Evolutionary conservation across 2,113 vertebrate species (phyloP).

Genomic region (Zosterops pallidus): DNA sequence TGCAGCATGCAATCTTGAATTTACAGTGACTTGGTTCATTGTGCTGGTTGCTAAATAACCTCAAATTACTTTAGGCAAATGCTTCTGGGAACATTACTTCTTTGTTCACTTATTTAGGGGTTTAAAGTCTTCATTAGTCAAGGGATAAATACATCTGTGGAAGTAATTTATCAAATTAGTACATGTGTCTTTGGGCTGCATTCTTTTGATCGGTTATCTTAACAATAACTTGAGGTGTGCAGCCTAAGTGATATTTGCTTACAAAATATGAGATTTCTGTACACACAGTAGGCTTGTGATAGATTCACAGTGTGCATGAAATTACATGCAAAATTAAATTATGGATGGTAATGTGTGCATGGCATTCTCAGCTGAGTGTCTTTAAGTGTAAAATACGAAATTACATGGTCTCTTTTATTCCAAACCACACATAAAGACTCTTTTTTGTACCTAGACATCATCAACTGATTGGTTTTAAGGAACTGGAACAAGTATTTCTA

Average conservation of each 20-base stretch:
- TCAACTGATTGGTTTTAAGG: not conserved
- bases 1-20: not conserved
- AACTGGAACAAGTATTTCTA: not conserved
- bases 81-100: not conserved
- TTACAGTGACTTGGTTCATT: not conserved
- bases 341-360: constrained; percentile 11
- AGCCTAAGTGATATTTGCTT: constrained; percentile 28
- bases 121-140: constrained; percentile 41
- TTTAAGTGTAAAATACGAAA: constrained; percentile 49
- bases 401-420: constrained; percentile 42
- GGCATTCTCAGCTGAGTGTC: constrained; percentile 27
- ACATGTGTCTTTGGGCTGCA: not conserved
- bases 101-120: not conserved
- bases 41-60: not conserved
- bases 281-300: constrained; percentile 24
- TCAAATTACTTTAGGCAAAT: constrained; percentile 18
- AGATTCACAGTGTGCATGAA: constrained; percentile 55
- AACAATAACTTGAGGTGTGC: not conserved
- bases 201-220: constrained; percentile 26
- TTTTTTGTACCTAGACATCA: constrained; percentile 11
- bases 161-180: constrained; percentile 52
- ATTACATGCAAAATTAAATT: constrained; percentile 64
- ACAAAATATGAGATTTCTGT: constrained; percentile 17
- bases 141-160: constrained; percentile 22
- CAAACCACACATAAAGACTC: not conserved